A percentile compares a stretch with the other conserved stretches of the same genome.
These are phyloP conservation scores for Antrozous pallidus DNA, from an alignment of 2,797 vertebrate genomes.

Conservation along the genomic window DNA sequence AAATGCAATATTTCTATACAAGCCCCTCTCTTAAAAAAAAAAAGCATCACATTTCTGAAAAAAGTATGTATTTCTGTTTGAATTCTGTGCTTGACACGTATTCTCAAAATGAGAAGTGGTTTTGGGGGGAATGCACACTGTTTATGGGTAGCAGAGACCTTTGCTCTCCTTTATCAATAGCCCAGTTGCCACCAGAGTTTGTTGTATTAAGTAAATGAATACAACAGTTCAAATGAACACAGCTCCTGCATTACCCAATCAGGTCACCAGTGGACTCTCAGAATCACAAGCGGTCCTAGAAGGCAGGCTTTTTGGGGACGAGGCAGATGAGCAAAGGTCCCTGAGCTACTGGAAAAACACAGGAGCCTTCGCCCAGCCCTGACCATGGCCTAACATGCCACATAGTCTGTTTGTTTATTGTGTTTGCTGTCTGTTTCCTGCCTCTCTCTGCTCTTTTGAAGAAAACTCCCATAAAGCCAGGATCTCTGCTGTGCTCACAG, in stretches of 20 bases:
- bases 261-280: neutral
- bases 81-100: neutral
- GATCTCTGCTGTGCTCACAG: neutral
- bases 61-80: neutral
- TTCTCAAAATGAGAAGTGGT: neutral
- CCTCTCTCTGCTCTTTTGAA: neutral
- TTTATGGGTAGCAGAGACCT: neutral
- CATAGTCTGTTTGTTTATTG: neutral
- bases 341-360: neutral
- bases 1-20: slow-evolving; percentile 12
- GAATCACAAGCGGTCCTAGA: neutral
- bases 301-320: neutral
- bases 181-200: neutral
- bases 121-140: neutral
- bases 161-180: neutral
- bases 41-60: neutral
- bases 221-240: neutral
- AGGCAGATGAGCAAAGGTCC: neutral
- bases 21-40: neutral
- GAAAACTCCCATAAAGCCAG: neutral
- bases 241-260: neutral
- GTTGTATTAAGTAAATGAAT: neutral
- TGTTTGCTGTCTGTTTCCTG: neutral
- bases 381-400: neutral
- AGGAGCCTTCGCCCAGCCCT: neutral